Percentiles rank a stretch among this genome's conserved stretches.
phyloP scores from a whole-genome alignment of 2,113 vertebrate species.

The Ammodytes marinus region DNA sequence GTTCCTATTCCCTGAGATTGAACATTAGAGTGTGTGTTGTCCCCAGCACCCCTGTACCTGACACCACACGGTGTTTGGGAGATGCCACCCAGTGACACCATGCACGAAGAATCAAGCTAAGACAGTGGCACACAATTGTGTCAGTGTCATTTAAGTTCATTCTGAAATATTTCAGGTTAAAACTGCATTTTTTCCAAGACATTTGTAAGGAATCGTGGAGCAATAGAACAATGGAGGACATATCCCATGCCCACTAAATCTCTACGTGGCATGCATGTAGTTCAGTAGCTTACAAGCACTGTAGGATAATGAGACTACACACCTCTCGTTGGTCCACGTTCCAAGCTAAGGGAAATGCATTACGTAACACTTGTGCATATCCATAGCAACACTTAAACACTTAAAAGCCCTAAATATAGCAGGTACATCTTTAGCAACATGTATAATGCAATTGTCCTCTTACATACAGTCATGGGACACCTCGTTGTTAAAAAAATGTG shows the following conservation, averaged over 20 bases:
- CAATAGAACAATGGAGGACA: too few species aligned
- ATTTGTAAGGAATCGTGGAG: too few species aligned
- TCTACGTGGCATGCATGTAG: too few species aligned
- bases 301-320: too few species aligned
- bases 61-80: conserved; percentile 35
- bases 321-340: too few species aligned
- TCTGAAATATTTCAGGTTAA: too few species aligned
- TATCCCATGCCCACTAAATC: too few species aligned
- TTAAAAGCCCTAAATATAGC: not conserved
- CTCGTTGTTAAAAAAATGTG: not conserved
- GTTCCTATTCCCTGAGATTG: conserved; percentile 48
- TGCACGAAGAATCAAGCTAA: not conserved
- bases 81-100: conserved; percentile 24
- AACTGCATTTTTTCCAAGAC: too few species aligned
- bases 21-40: conserved; percentile 7
- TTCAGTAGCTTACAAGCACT: too few species aligned
- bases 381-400: too few species aligned
- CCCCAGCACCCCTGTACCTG: conserved; percentile 24
- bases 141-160: not conserved
- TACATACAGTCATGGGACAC: not conserved
- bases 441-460: not conserved
- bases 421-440: not conserved
- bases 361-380: too few species aligned
- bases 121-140: not conserved
- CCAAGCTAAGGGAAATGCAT: too few species aligned